phyloP scores from a whole-genome alignment of 2,888 invertebrate species.

The Fragum fragum region DNA sequence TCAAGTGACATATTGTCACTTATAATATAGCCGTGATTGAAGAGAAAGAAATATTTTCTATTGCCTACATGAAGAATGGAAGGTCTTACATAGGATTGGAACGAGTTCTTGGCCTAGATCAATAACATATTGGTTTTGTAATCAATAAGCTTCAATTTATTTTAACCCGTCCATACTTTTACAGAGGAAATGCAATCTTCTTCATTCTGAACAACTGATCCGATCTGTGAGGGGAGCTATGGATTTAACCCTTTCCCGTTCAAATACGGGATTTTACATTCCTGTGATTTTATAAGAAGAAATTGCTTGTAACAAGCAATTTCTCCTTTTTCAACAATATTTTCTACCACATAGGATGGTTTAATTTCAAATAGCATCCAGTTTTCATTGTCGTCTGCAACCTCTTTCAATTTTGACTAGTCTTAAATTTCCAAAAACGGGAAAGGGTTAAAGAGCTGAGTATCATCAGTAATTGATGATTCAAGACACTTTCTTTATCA shows the following conservation, averaged over 20 bases:
- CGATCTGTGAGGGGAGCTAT: background rate
- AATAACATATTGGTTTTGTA: background rate
- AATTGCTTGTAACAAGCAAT: no score
- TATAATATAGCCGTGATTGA: no score
- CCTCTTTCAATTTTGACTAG: no score
- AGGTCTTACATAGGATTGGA: background rate
- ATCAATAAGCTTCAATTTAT: background rate
- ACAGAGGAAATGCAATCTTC: constrained; percentile 1
- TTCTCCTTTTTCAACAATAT: no score
- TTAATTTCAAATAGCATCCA: no score
- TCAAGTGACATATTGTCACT: no score
- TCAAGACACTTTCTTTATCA: background rate
- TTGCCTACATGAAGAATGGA: background rate
- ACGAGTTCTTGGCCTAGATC: background rate
- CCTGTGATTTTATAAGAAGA: no score
- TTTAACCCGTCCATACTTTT: background rate
- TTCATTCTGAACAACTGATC: background rate
- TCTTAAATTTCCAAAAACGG: no score
- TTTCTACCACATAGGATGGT: no score
- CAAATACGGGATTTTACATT: no score
- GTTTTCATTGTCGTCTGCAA: no score
- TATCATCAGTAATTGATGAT: background rate
- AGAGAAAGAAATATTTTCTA: background rate
- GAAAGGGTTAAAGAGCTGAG: background rate
- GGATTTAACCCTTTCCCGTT: no score